Percentiles rank a stretch among this genome's conserved stretches.
phyloP scores from a whole-genome alignment of 2,797 vertebrate species.

The Neomorphus geoffroyi region DNA sequence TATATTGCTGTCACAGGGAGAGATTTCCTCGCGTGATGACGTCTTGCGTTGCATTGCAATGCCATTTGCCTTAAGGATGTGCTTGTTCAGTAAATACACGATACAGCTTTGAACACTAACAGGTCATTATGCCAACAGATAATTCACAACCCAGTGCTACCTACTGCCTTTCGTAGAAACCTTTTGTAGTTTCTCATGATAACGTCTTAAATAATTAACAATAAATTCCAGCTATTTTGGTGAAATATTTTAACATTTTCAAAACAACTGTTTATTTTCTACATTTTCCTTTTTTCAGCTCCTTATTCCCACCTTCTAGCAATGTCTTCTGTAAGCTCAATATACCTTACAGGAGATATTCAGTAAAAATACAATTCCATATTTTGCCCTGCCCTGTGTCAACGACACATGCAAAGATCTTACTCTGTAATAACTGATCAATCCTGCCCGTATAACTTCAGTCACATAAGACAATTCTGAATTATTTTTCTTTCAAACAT shows the following conservation, averaged over 20 bases:
- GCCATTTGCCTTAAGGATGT: not conserved
- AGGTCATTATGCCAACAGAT: not conserved
- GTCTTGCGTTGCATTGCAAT: not conserved
- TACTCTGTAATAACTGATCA: not conserved
- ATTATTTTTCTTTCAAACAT: not conserved
- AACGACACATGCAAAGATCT: not conserved
- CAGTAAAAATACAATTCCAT: not conserved
- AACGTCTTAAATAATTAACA: not conserved
- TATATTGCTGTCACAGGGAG: rapidly evolving
- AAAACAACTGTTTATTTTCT: not conserved
- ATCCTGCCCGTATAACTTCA: not conserved
- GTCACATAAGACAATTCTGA: not conserved
- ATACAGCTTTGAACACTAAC: not conserved
- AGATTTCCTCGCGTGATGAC: not conserved
- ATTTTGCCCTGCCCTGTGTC: not conserved
- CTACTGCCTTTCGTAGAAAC: not conserved
- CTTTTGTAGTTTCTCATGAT: not conserved
- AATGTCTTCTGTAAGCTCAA: not conserved
- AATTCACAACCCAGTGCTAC: not conserved
- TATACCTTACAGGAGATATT: not conserved
- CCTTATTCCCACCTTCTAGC: not conserved
- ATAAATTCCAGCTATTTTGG: not conserved
- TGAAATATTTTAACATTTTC: not conserved
- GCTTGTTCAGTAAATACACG: not conserved
- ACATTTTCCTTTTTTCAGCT: not conserved